Base-by-base conservation (phyloP, 2,797 vertebrate genomes). In the Microctenopoma steveboyesi region DNA sequence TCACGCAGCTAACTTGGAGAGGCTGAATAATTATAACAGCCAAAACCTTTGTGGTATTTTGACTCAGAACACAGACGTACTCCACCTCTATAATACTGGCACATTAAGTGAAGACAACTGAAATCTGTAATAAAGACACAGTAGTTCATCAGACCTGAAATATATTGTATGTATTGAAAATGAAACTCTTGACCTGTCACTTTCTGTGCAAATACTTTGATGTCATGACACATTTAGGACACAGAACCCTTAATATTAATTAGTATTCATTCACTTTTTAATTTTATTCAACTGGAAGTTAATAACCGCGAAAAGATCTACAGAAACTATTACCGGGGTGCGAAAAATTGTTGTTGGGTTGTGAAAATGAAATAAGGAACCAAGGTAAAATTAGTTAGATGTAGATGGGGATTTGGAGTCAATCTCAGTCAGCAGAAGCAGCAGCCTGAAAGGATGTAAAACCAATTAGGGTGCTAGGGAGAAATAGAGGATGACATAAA, bases 381-480 rank as follows among this genome's bases (percentile, higher is more conserved):
- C 42, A 11, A 48, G 14, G 68, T 55, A 52, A 85, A 82, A 69
- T 18, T 9, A 47, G 22, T 66, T 57, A 10, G 37, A 56, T 60
- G 46, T 16, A 59, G 37, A 53, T 46, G 39, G 35, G 35, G 37
- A 66, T 69, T 78, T 55, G 30, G 62, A 47, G 46, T 30, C 49
- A 42, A 61, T 66, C 61, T 13, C 3, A 50, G 61, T 64, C 63
- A 54, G 61, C 53, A 58, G 33, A 12, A 73, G 56, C 58, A 61
- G 55, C 37, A 55, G 55, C 50, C 56, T 65, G 25, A 60, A 72
- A 65, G 12, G n/a, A 43, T 54, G 28, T 50, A 62, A 33, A 78
- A 74, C 35, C 49, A 81, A 76, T 79, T 79, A 75, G 12, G 4
- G 13, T 35, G 42, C 65, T 46, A 72, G 46, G 15, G 49, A 71